These are phyloP conservation scores for Pseudomyrmex pallidus DNA, from an alignment of 1,140 invertebrate genomes.

Conservation along the genomic window DNA sequence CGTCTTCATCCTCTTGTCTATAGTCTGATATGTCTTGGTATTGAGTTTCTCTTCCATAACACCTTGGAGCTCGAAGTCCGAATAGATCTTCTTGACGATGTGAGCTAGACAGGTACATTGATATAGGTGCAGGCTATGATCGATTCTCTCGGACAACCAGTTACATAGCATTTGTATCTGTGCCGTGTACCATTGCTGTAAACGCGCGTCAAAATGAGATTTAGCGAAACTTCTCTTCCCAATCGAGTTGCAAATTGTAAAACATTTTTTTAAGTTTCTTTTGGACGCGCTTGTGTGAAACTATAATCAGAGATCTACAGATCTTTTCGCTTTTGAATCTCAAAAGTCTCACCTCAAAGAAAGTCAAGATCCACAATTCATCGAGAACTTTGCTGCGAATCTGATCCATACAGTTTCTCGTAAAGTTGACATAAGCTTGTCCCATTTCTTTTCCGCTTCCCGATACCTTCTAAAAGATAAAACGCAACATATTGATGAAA, in stretches of 20 bases:
- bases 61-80: slow-evolving; percentile 99
- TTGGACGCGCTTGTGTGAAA: background rate
- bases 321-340: background rate
- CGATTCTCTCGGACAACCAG: slow-evolving; percentile 97
- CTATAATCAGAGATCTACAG: background rate
- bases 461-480: slow-evolving; percentile 90
- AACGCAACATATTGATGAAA: background rate
- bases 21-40: slow-evolving; percentile 97
- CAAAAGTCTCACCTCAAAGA: slow-evolving; percentile 92
- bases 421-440: slow-evolving; percentile 98
- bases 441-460: slow-evolving; percentile 97
- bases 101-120: slow-evolving; percentile 98
- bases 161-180: slow-evolving; percentile 97
- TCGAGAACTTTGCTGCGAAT: slow-evolving; percentile 98
- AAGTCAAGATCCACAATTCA: slow-evolving; percentile 98
- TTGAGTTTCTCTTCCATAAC: slow-evolving; percentile 99
- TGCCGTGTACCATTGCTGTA: slow-evolving; percentile 96
- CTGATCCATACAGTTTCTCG: slow-evolving; percentile 98
- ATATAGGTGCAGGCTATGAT: slow-evolving; percentile 97
- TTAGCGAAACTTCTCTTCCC: background rate
- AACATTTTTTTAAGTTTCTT: background rate
- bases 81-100: slow-evolving; percentile 99
- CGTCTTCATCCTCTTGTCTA: slow-evolving; percentile 97
- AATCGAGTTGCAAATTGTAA: background rate
- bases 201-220: slow-evolving; percentile 31